Evolutionary conservation across 2,113 vertebrate genomes (phyloP).

Genomic region (Rattus norvegicus): GRCr8 NC_086026.1:64889001-64889500

Average conservation of each 20-base stretch:
- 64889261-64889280: neutral
- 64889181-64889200: conserved; percentile 20
- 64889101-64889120: neutral
- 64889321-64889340: conserved; percentile 8
- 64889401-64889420: neutral
- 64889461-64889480: neutral
- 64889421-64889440: neutral
- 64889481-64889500: neutral
- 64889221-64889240: neutral
- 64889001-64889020: neutral
- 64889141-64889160: neutral
- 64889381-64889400: neutral
- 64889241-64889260: neutral
- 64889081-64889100: neutral
- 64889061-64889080: neutral
- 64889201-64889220: conserved; percentile 41
- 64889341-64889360: conserved; percentile 8
- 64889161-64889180: neutral
- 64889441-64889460: neutral
- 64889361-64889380: neutral
- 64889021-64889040: neutral
- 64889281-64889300: neutral
- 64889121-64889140: neutral
- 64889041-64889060: neutral
- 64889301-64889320: neutral